phyloP scores from a whole-genome alignment of 2,797 vertebrate genomes.

The Chromobotia macracanthus region DNA sequence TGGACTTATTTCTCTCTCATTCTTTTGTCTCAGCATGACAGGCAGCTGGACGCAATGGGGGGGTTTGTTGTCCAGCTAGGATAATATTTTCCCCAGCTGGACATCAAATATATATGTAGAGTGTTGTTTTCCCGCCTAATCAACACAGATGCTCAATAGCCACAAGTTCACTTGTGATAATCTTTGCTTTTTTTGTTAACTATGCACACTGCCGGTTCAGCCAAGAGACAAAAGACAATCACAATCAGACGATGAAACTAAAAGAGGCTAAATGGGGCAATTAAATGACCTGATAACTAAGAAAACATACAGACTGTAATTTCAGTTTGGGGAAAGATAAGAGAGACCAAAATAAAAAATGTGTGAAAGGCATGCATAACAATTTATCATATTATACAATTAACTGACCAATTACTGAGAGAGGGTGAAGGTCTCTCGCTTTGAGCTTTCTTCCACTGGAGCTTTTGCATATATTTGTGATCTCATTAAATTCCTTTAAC shows the following conservation, averaged over 20 bases:
- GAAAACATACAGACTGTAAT: not conserved
- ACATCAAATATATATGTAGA: conserved; percentile 46
- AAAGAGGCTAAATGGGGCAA: conserved; percentile 3
- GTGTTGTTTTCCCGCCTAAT: conserved; percentile 14
- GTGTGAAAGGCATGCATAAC: conserved; percentile 4
- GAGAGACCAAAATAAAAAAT: not conserved
- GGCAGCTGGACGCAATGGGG: conserved; percentile 69
- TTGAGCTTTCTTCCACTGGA: not conserved
- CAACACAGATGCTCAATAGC: conserved; percentile 23
- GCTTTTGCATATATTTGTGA: not conserved
- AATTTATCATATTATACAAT: conserved; percentile 1
- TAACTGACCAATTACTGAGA: conserved; percentile 11
- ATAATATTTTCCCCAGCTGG: conserved; percentile 45
- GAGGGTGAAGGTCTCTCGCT: not conserved
- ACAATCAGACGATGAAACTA: conserved; percentile 3
- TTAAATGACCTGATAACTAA: not conserved
- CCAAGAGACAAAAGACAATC: not conserved
- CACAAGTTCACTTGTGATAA: conserved; percentile 7
- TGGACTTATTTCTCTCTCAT: conserved; percentile 16
- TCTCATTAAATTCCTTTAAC: not conserved
- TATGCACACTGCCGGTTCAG: not conserved
- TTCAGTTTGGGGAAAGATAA: not conserved
- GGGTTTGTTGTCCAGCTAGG: conserved; percentile 54
- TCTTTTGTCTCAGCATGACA: conserved; percentile 19
- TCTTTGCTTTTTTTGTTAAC: conserved; percentile 18